phyloP scores from a whole-genome alignment of 2,113 vertebrate genomes.

The Oenanthe oenanthe region DNA sequence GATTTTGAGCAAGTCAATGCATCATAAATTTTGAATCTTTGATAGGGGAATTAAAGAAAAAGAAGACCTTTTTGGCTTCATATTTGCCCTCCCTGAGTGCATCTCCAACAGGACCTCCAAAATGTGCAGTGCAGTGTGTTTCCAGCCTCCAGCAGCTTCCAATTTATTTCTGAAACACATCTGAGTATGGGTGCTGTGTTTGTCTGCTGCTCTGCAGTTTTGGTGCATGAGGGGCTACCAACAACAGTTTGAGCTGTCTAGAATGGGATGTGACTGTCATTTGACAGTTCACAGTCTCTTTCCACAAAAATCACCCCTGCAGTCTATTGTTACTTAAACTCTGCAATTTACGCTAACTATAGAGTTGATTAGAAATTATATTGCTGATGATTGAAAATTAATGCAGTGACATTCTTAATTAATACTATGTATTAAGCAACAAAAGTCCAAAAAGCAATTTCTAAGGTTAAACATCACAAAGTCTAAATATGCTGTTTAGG shows the following conservation, averaged over 20 bases:
- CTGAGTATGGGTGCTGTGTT: neutral
- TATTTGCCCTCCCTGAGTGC: neutral
- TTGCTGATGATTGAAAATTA: neutral
- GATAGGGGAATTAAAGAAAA: neutral
- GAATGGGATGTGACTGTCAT: neutral
- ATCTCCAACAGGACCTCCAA: neutral
- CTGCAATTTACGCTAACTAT: neutral
- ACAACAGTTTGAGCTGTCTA: neutral
- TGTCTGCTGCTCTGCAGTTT: neutral
- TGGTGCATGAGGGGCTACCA: neutral
- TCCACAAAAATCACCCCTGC: neutral
- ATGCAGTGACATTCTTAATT: neutral
- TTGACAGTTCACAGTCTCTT: neutral
- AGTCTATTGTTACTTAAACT: neutral
- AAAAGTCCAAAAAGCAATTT: neutral
- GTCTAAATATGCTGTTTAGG: neutral
- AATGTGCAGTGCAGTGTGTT: neutral
- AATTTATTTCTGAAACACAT: neutral
- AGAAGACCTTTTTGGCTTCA: neutral
- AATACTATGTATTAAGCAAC: neutral
- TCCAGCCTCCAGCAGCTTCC: neutral
- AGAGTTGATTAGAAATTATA: neutral
- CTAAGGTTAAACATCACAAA: neutral
- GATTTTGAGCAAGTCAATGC: neutral
- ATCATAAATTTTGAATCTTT: neutral